Conservation (phyloP, 2,113 vertebrate genomes). For the Chelonoidis abingdonii region DNA sequence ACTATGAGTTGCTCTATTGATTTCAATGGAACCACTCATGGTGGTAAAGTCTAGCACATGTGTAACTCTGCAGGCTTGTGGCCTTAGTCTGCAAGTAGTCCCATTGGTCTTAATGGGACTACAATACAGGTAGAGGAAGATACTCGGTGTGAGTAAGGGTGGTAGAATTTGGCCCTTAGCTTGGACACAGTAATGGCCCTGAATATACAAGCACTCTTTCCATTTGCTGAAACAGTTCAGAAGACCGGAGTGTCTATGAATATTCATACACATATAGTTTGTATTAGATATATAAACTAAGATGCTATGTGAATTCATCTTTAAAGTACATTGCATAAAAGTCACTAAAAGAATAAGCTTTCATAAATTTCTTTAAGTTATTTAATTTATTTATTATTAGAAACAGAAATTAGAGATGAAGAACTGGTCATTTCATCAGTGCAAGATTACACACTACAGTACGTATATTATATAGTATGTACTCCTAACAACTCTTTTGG, state of each 20-base stretch:
- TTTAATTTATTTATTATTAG: background rate
- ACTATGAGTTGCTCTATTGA: background rate
- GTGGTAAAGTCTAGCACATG: background rate
- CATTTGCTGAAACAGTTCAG: background rate
- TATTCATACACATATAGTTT: accelerated
- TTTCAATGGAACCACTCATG: background rate
- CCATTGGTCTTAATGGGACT: background rate
- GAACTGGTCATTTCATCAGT: background rate
- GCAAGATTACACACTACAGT: background rate
- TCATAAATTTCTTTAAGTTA: background rate
- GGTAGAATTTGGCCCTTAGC: background rate
- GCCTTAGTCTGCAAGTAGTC: background rate
- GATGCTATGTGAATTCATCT: background rate
- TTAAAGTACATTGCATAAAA: background rate
- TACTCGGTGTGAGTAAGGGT: accelerated
- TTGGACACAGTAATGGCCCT: background rate
- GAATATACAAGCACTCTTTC: background rate
- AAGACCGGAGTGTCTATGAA: background rate
- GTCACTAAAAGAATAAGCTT: background rate
- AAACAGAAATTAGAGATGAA: background rate
- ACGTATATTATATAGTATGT: background rate
- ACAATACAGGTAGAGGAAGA: background rate
- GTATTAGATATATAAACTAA: background rate
- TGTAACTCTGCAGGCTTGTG: background rate
- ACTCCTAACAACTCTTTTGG: accelerated